Conservation (phyloP, 2,113 vertebrate genomes). For the Acanthisitta chloris region DNA sequence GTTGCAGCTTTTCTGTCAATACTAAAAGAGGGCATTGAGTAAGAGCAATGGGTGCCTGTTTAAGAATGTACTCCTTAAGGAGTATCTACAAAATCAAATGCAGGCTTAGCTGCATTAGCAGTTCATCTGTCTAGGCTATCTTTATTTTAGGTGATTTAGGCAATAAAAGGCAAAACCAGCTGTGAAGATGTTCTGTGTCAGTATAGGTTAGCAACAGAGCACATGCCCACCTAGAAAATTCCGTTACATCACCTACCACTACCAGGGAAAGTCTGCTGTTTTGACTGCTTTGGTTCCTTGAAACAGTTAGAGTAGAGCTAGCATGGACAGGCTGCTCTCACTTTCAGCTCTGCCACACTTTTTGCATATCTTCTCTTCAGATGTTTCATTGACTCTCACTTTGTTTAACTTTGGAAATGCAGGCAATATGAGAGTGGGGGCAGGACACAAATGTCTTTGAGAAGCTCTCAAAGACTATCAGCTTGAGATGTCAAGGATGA, state of each 20-base stretch:
- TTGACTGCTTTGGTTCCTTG: background rate
- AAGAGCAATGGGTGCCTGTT: background rate
- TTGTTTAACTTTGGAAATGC: background rate
- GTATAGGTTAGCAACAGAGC: background rate
- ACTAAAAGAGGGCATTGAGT: background rate
- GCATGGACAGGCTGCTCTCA: background rate
- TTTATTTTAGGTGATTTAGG: background rate
- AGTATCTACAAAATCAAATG: background rate
- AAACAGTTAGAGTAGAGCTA: background rate
- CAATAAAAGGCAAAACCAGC: background rate
- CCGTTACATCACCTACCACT: background rate
- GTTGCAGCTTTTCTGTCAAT: background rate
- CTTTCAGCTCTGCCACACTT: background rate
- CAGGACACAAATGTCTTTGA: background rate
- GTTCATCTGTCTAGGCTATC: background rate
- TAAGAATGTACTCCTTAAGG: background rate
- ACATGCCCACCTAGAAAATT: background rate
- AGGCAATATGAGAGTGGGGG: background rate
- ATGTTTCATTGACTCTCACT: background rate
- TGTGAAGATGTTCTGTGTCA: background rate
- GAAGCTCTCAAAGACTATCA: background rate
- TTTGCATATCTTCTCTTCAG: background rate
- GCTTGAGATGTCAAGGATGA: background rate
- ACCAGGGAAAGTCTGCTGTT: background rate
- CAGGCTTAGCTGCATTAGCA: background rate